Conservation (phyloP, 2,797 vertebrate species). For the Pipistrellus kuhlii region DNA sequence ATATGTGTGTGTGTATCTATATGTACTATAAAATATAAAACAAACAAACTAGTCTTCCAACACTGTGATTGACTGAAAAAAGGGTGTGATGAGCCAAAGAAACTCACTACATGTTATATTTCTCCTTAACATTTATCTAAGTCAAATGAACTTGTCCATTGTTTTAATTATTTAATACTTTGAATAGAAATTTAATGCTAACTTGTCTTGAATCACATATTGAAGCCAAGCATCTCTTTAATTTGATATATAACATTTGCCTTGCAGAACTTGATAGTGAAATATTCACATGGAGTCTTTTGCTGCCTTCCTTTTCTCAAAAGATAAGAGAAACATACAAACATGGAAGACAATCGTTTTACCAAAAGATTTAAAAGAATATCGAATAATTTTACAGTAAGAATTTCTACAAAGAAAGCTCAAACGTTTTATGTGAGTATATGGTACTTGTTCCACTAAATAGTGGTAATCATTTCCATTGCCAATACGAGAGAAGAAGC, state of each 20-base stretch:
- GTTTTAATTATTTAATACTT: background rate
- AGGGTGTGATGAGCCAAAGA: background rate
- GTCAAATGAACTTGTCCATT: background rate
- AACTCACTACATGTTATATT: background rate
- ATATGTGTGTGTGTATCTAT: background rate
- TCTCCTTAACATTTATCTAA: background rate
- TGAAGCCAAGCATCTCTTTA: background rate
- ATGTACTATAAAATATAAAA: background rate
- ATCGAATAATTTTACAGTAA: background rate
- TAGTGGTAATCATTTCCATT: background rate
- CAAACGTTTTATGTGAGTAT: background rate
- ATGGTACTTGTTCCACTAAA: background rate
- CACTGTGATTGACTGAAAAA: background rate
- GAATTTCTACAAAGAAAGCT: background rate
- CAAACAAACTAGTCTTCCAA: background rate
- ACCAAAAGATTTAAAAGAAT: background rate
- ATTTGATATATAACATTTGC: background rate
- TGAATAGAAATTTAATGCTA: slow-evolving; percentile 2
- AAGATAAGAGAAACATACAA: too few relatives aligned
- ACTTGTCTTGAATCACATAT: background rate
- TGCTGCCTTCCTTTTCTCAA: background rate
- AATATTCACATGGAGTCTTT: background rate
- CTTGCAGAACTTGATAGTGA: background rate
- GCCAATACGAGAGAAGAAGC: background rate
- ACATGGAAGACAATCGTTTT: too few relatives aligned